These are phyloP conservation scores for Chrysodeixis includens DNA, from an alignment of 2,888 invertebrate genomes.

Conservation along the genomic window DNA sequence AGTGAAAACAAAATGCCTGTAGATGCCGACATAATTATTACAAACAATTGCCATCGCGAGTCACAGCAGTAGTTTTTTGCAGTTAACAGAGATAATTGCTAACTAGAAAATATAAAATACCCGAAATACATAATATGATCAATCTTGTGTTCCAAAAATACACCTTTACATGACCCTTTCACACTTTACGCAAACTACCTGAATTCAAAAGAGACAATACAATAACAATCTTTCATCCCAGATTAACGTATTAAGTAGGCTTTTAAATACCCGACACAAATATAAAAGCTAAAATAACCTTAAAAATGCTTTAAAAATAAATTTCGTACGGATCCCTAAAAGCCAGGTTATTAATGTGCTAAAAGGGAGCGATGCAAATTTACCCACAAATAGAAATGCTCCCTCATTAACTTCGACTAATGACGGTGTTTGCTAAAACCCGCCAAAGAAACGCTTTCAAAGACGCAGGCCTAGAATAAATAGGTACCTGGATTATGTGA, in stretches of 20 bases:
- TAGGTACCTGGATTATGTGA: constrained; percentile 14
- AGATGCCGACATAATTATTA: no score
- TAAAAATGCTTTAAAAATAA: constrained; percentile 20
- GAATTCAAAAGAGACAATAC: no score
- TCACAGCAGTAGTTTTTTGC: no score
- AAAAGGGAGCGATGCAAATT: constrained; percentile 60
- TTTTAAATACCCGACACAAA: not conserved
- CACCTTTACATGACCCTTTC: no score
- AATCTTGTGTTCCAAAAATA: no score
- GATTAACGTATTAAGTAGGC: not conserved
- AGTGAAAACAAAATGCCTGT: no score
- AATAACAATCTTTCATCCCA: not conserved
- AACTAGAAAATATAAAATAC: no score
- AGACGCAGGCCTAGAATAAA: constrained; percentile 58
- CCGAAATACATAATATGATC: no score
- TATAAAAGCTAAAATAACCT: not conserved
- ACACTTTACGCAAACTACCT: no score
- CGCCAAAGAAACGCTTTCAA: constrained; percentile 59
- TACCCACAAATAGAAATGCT: constrained; percentile 63
- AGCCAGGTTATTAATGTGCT: constrained; percentile 58
- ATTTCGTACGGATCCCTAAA: constrained; percentile 44
- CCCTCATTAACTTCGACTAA: constrained; percentile 67
- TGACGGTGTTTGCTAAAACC: constrained; percentile 61
- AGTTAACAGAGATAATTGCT: no score
- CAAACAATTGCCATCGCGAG: no score